phyloP scores from a whole-genome alignment of 2,113 vertebrate genomes.

The Paedocypris sp. region DNA sequence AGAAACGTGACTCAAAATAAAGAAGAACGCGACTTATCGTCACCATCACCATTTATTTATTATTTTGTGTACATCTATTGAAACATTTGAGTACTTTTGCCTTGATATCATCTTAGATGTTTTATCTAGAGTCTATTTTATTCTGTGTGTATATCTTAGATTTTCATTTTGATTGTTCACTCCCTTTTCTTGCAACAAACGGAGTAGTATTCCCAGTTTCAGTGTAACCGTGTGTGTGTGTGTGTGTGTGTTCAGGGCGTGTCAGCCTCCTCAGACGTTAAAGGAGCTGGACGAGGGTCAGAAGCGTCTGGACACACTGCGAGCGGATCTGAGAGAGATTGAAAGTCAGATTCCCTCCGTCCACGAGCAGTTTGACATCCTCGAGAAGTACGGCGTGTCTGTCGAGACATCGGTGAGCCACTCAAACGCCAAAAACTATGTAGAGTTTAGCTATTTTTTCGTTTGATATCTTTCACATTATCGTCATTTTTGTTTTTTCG shows the following conservation, averaged over 20 bases:
- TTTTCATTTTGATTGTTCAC: not conserved
- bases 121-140: too few relatives aligned
- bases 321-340: slow-evolving; percentile 51
- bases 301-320: slow-evolving; percentile 65
- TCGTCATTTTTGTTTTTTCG: too few relatives aligned
- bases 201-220: too few relatives aligned
- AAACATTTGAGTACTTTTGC: too few relatives aligned
- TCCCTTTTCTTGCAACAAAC: too few relatives aligned
- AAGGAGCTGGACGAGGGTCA: slow-evolving; percentile 62
- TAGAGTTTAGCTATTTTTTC: slow-evolving; percentile 5
- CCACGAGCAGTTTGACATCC: slow-evolving; percentile 75
- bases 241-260: slow-evolving; percentile 55
- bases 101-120: too few relatives aligned
- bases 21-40: too few relatives aligned
- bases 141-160: too few relatives aligned
- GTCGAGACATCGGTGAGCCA: slow-evolving; percentile 61
- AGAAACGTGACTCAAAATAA: too few relatives aligned
- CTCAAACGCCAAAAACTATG: not conserved
- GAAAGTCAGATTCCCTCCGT: slow-evolving; percentile 70
- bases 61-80: too few relatives aligned
- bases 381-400: slow-evolving; percentile 74
- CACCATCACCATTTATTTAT: too few relatives aligned
- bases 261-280: slow-evolving; percentile 61
- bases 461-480: too few relatives aligned
- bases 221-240: not conserved